Evolutionary conservation across 2,113 vertebrate genomes (phyloP).

Genomic region (Leptocoma aspasia): DNA sequence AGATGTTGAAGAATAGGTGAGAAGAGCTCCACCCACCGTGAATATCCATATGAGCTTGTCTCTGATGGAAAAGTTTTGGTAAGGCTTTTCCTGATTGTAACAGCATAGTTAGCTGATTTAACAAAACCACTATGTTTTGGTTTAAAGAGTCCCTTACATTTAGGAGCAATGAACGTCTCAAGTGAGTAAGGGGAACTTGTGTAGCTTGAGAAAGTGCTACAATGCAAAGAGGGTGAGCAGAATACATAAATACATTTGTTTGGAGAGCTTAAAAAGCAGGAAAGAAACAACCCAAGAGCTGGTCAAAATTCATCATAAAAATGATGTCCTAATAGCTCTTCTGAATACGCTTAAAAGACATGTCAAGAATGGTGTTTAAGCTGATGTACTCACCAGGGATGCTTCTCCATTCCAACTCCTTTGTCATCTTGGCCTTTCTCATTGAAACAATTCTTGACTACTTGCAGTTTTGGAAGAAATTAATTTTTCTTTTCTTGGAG

Average conservation of each 20-base stretch:
- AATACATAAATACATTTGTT: neutral
- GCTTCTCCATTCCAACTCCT: neutral
- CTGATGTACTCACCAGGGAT: neutral
- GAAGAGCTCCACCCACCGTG: neutral
- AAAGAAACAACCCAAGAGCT: neutral
- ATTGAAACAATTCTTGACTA: neutral
- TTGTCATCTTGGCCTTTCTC: neutral
- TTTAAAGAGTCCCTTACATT: neutral
- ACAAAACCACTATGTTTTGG: neutral
- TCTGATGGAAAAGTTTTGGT: neutral
- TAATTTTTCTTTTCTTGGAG: neutral
- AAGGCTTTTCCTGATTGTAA: conserved; percentile 20
- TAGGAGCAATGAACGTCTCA: neutral
- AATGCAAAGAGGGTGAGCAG: neutral
- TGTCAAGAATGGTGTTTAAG: neutral
- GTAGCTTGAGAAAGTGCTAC: neutral
- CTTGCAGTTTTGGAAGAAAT: neutral
- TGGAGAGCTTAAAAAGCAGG: neutral
- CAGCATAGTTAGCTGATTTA: neutral
- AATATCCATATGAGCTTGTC: fast-evolving
- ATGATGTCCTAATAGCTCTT: neutral
- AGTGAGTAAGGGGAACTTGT: neutral
- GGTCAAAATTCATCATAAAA: neutral
- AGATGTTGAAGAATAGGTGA: neutral
- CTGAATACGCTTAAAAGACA: neutral